These are phyloP conservation scores for Notocelia uddmanniana DNA, from an alignment of 2,888 invertebrate species.

Conservation along the genomic window DNA sequence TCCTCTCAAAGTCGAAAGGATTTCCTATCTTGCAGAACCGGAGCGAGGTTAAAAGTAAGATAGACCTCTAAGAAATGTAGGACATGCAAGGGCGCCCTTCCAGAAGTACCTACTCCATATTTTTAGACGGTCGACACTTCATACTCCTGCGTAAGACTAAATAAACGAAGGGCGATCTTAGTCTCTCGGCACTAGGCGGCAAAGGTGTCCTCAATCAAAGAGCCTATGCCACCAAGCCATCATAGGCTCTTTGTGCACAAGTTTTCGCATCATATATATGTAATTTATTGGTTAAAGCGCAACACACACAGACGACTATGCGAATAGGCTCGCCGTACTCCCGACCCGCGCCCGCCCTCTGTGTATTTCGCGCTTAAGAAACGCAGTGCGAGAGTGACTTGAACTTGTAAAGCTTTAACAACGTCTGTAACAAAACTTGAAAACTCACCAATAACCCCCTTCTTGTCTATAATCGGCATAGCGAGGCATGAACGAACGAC, in stretches of 20 bases:
- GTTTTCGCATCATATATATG: not conserved
- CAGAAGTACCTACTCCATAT: too few species aligned
- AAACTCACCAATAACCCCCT: constrained; percentile 77
- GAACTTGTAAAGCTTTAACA: not conserved
- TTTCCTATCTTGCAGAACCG: not conserved
- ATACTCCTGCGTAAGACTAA: not conserved
- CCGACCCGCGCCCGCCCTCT: too few species aligned
- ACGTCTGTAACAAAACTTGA: not conserved
- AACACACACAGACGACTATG: too few species aligned
- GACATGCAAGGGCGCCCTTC: too few species aligned
- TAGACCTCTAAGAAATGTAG: too few species aligned
- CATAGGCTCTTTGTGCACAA: not conserved
- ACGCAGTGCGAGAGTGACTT: too few species aligned
- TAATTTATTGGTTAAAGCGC: too few species aligned
- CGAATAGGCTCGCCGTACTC: too few species aligned
- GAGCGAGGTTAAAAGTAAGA: not conserved
- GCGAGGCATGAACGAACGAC: constrained; percentile 85
- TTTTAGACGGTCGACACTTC: not conserved
- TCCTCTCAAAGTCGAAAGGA: too few species aligned
- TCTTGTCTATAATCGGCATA: constrained; percentile 82
- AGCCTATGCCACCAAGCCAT: not conserved
- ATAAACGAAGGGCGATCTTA: not conserved
- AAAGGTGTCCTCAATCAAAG: not conserved
- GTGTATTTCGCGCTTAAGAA: too few species aligned
- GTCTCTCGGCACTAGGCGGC: not conserved